Base-by-base conservation (phyloP, 2,888 invertebrate genomes). In the Neocrepidodera transversa region DNA sequence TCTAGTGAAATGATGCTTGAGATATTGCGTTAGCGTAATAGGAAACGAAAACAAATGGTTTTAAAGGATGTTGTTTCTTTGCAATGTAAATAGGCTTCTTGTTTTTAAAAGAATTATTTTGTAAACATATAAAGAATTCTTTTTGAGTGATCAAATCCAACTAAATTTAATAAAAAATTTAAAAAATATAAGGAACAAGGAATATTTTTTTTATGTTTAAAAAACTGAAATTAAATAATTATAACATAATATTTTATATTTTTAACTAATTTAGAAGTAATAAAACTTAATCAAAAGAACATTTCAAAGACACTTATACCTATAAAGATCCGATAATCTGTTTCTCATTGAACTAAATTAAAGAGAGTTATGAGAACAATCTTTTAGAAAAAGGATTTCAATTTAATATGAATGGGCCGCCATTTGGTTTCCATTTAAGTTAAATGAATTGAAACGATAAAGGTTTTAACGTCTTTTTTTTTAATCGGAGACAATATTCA, bases 301-400 rank as follows among this genome's bases (percentile, higher is more conserved):
- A n/a, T n/a, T n/a, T n/a, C n/a, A n/a, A n/a, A n/a, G n/a, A n/a
- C n/a, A n/a, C n/a, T n/a, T n/a, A n/a, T n/a, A n/a, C n/a, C n/a
- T n/a, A 35, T 50, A 51, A 30, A 38, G 30, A 35, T 45, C 36
- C 28, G 45, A 52, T 58, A 58, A 58, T 53, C 48, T 45, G 38
- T 52, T 53, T 58, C 48, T 49, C 49, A 55, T 60, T 51, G 51
- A 16, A 60, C 17, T 36, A 50, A 55, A 55, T 60, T 47, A 55
- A 47, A 45, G 38, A 45, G 40, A 51, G 51, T 60, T 60, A 60
- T 60, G 55, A 55, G 43, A 55, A 47, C 60, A 60, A 55, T 60
- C 47, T 50, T 55, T 32, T 55, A 56, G 55, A 56, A 51, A 55
- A 60, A 52, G 51, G 45, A 45, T 55, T 40, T 53, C 51, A 38